Base-by-base conservation (phyloP, 2,888 invertebrate genomes). In the Itoplectis maculator region DNA sequence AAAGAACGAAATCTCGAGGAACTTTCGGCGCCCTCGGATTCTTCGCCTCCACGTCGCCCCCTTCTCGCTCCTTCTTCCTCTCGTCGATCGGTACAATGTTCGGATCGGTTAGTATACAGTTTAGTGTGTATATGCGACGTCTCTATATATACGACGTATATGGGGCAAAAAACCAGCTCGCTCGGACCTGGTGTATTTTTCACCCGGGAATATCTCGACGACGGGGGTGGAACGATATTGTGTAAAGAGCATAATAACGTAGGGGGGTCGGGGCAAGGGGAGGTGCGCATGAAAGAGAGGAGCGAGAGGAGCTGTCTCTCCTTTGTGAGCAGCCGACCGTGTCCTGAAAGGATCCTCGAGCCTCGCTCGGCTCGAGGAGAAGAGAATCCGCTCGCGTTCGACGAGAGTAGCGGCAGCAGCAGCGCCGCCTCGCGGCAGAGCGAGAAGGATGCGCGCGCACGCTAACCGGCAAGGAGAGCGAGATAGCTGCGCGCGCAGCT, bases 271-370 rank as follows among this genome's bases (percentile, higher is more conserved):
- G n/a, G n/a, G n/a, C n/a, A n/a, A n/a, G n/a, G n/a, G n/a, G n/a
- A n/a, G n/a, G n/a, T 87, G 88, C 87, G 88, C 88, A 88, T 86
- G 88, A 86, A 89, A 88, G 88, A 87, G 88, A 84, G 66, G 75
- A 29, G 29, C 29, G 29, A 29, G 29, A 79, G 80, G 80, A 77
- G 73, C 81, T 73, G 63, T 86, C 76, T 86, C 86, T 88, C 89
- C 91, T 92, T 92, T 91, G 92, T 90, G 92, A 92, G 88, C 90
- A 92, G 92, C 91, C 92, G 90, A 92, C 90, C 92, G 90, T 92
- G 90, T 88, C 88, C 87, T 90, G 88, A 92, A 92, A 91, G 90
- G 90, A 91, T 90, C 90, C 86, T 87, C 86, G 70, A 75, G 69
- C 29, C 75, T 23, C 66, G 63, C n/a, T n/a, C n/a, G 75, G 69